Evolutionary conservation across 2,888 invertebrate species (phyloP).

Genomic region (Rhagophthalmus giganteus): DNA sequence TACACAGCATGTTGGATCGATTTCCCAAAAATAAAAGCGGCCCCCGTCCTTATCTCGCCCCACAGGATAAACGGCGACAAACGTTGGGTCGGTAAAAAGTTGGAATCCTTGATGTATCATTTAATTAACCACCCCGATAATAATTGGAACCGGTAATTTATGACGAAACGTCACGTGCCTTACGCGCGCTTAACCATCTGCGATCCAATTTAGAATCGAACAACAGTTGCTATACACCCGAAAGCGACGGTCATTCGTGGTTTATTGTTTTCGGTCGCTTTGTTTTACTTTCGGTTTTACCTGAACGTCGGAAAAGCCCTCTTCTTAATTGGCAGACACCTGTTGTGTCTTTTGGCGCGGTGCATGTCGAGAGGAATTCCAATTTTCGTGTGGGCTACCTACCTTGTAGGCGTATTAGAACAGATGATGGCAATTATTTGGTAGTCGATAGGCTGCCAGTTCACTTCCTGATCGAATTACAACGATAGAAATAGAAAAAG

Average conservation of each 20-base stretch:
- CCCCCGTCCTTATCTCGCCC: slow-evolving; percentile 7
- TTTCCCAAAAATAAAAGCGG: slow-evolving; percentile 20
- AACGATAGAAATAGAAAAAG: too few species aligned
- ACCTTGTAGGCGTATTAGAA: slow-evolving; percentile 14
- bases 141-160: slow-evolving; percentile 47
- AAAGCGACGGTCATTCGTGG: slow-evolving; percentile 35
- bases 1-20: slow-evolving; percentile 34
- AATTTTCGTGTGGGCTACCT: slow-evolving; percentile 7
- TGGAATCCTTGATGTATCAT: slow-evolving; percentile 44
- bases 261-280: slow-evolving; percentile 42
- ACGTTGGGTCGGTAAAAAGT: slow-evolving; percentile 18
- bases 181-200: slow-evolving; percentile 50
- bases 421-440: slow-evolving; percentile 12
- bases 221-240: slow-evolving; percentile 42
- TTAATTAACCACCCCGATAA: slow-evolving; percentile 47
- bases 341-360: slow-evolving; percentile 32
- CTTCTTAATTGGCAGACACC: slow-evolving; percentile 42
- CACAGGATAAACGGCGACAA: slow-evolving; percentile 21
- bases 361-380: slow-evolving; percentile 9
- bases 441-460: background rate
- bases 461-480: too few species aligned
- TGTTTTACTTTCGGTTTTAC: slow-evolving; percentile 43
- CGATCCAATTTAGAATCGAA: slow-evolving; percentile 45
- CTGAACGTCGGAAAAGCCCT: slow-evolving; percentile 37
- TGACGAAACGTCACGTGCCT: slow-evolving; percentile 48